Evolutionary conservation across 2,888 invertebrate genomes (phyloP), one percentile per base, ranked within the genome.

Genomic region (Acleris laterana): DNA sequence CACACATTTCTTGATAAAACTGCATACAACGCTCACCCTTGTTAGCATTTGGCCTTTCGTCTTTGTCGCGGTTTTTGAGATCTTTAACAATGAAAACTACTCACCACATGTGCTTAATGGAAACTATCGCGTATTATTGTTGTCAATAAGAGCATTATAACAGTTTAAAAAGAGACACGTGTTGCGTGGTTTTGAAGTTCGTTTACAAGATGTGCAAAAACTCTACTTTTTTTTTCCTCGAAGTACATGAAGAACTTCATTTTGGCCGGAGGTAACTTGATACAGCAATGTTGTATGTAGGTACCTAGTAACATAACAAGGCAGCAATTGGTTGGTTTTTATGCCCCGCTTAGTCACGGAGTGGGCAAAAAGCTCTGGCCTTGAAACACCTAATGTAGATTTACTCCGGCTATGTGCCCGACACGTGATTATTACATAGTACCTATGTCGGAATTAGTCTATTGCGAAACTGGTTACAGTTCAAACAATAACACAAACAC

Each of bases 331-430:
- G 42, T 61, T 16, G 22, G 55, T 65, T 65, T 65, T 65, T 65
- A 51, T 60, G 78, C 79, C 59, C 70, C 64, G 71, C 77, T 89
- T 85, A 90, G 89, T 90, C 88, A 90, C 80, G 71, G 70, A 38
- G 11, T 38, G 67, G 71, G 84, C 88, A 90, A 90, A 90, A 90
- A 90, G 79, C 73, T 53, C 58, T 80, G 84, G 77, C 90, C 90
- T 91, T 90, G 88, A 76, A 77, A 72, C 75, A 76, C 75, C 83
- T 84, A 83, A 68, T 52, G 52, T 62, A 49, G 55, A 38, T 48
- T 46, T 62, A 62, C 48, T 38, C 25, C 28, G 62, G 17, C 28
- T 62, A 55, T 62, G 48, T 55, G 22, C 77, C 62, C 68, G 74
- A 82, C 83, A 83, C 83, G 84, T 83, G 82, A 84, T 83, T 81